Conservation (phyloP, 2,113 vertebrate species). For the Clarias magur region DNA sequence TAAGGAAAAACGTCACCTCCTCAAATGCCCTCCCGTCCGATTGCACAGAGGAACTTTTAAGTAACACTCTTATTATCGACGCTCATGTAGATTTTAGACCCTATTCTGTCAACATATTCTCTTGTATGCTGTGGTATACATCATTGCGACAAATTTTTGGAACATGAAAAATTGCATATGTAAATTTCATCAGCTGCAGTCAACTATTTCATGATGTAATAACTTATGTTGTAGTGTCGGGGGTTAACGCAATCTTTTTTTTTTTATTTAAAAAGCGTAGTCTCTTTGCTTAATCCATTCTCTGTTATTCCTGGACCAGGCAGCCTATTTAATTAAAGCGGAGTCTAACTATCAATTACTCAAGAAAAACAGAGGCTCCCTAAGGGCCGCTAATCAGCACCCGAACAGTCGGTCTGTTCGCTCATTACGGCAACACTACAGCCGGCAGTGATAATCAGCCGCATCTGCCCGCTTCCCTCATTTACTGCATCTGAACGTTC, state of each 20-base stretch:
- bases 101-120: not conserved
- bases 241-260: conserved; percentile 22
- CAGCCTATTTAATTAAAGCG: conserved; percentile 61
- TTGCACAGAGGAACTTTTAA: conserved; percentile 48
- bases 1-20: conserved; percentile 59
- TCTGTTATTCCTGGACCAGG: conserved; percentile 51
- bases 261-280: conserved; percentile 6
- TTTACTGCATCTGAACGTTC: conserved; percentile 45
- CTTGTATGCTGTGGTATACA: not conserved
- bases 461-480: conserved; percentile 48
- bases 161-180: conserved; percentile 10
- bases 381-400: conserved; percentile 68
- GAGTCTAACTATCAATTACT: conserved; percentile 63
- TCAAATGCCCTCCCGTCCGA: conserved; percentile 58
- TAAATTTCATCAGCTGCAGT: not conserved
- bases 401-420: conserved; percentile 55
- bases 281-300: conserved; percentile 41
- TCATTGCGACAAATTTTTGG: not conserved
- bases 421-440: conserved; percentile 55
- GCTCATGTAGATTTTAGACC: not conserved
- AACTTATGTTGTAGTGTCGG: not conserved
- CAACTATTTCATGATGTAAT: not conserved
- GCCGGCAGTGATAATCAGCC: conserved; percentile 56
- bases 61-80: not conserved
- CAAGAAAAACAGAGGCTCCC: conserved; percentile 63